A percentile compares a stretch with the other conserved stretches of the same genome.
phyloP scores from a whole-genome alignment of 2,113 vertebrate species.

The Phyllostomus discolor region DNA sequence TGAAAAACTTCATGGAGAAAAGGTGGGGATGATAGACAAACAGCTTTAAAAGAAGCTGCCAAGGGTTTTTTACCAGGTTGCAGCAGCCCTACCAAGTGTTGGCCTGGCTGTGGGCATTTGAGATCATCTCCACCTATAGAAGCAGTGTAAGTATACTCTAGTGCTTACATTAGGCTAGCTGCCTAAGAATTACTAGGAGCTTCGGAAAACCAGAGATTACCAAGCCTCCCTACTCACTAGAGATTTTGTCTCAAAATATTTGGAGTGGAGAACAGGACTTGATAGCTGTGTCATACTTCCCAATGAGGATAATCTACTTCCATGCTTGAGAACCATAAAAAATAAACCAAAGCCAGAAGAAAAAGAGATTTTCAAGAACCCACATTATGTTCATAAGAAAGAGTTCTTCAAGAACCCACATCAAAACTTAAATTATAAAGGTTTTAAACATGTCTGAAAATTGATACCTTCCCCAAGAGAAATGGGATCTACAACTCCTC shows the following conservation, averaged over 20 bases:
- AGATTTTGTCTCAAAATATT: neutral
- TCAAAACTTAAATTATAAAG: neutral
- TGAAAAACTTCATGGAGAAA: neutral
- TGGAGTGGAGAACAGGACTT: neutral
- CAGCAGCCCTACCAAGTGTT: neutral
- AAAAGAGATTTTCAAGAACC: neutral
- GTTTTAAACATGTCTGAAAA: neutral
- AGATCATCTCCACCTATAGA: neutral
- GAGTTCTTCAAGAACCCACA: neutral
- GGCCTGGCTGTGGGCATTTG: neutral
- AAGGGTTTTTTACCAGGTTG: neutral
- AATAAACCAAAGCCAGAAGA: neutral
- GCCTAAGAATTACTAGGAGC: neutral
- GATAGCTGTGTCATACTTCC: neutral
- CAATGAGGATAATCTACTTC: neutral
- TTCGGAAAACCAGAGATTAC: neutral
- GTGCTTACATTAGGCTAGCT: neutral
- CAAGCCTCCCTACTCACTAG: rapidly evolving
- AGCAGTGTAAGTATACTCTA: neutral
- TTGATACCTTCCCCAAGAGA: neutral
- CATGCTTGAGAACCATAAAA: neutral
- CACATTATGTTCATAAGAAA: neutral
- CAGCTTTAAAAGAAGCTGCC: neutral
- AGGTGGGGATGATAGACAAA: neutral
- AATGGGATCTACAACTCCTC: neutral